Base-by-base conservation (phyloP, 2,113 vertebrate genomes). In the Lepisosteus osseus region DNA sequence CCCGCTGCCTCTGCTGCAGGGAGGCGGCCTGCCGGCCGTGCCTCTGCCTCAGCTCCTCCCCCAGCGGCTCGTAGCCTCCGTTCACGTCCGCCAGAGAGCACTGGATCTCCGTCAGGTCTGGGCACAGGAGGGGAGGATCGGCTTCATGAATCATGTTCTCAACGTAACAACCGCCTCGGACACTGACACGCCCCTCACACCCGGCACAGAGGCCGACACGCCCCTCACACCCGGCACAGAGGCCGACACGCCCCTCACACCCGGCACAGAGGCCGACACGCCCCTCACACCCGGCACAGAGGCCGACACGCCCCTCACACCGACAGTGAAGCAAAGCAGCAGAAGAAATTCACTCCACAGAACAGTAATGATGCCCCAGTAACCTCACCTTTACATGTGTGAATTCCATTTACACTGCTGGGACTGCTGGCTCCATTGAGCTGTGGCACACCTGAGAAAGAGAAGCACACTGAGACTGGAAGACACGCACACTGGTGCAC, bases 381-480 rank as follows among this genome's bases (percentile, higher is more conserved):
- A 1, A 74, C 78, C 95, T 98, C 94, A 99, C 97, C 97, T 99
- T 97, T 98, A 86, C 96, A 99, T n/a, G 96, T 98, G 90, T 99
- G 96, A 91, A 96, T 97, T 85, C 96, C 97, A 72, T 99, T 99
- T 86, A 98, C 86, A 82, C 95, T 99, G 92, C 95, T 93, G 82
- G 88, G 87, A 78, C 79, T 88, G 69, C 85, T 54, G 40, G 88
- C 87, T 73, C 88, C 90, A 79, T 90, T 90, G 81, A 90, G 80
- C 72, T 90, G 88, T 77, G 85, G 84, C 68, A 83, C 83, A 84
- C 87, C 91, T 93, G 87, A 68, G 81, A 82, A 75, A 80, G 51
- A 87, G 67, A 86, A 77, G 84, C 61, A 76, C 67, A 59, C 8
- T 69, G n/a, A 57, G 54, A 67, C 54, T 4, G 7, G 3, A n/a